phyloP scores from a whole-genome alignment of 2,888 invertebrate genomes.

The Trichogramma dendrolimi region DNA sequence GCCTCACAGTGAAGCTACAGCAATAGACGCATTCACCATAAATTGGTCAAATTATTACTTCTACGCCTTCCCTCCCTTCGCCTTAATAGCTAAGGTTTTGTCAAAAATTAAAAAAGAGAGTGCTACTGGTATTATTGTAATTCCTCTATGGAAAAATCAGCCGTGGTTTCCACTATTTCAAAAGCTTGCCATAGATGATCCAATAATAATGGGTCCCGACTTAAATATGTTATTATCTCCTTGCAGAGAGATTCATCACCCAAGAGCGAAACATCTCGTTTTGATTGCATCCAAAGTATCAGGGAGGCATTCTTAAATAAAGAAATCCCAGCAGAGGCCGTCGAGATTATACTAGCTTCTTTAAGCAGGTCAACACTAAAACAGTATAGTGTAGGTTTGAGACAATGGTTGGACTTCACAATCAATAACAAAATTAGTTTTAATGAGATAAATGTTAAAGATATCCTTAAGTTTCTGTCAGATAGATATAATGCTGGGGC shows the following conservation, averaged over 20 bases:
- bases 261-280: slow-evolving; percentile 11
- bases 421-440: neutral
- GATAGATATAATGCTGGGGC: slow-evolving; percentile 1
- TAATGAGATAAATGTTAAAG: neutral
- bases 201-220: slow-evolving; percentile 23
- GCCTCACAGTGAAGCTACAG: slow-evolving; percentile 15
- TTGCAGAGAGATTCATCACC: slow-evolving; percentile 32
- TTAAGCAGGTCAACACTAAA: neutral
- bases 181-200: neutral
- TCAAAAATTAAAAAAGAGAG: slow-evolving; percentile 29
- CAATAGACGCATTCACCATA: slow-evolving; percentile 22
- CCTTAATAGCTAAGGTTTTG: slow-evolving; percentile 13
- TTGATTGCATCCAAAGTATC: slow-evolving; percentile 18
- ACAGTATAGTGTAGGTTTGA: neutral
- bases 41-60: slow-evolving; percentile 15
- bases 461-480: neutral
- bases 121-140: slow-evolving; percentile 37
- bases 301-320: slow-evolving; percentile 5
- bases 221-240: slow-evolving; percentile 30
- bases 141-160: slow-evolving; percentile 34
- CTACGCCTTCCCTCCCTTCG: slow-evolving; percentile 30
- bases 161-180: slow-evolving; percentile 34
- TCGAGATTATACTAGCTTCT: neutral
- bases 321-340: neutral
- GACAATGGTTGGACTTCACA: neutral